Percentiles rank a stretch among this genome's conserved stretches.
Evolutionary conservation across 2,888 invertebrate genomes (phyloP).

Genomic region (Campoplex capitator): DNA sequence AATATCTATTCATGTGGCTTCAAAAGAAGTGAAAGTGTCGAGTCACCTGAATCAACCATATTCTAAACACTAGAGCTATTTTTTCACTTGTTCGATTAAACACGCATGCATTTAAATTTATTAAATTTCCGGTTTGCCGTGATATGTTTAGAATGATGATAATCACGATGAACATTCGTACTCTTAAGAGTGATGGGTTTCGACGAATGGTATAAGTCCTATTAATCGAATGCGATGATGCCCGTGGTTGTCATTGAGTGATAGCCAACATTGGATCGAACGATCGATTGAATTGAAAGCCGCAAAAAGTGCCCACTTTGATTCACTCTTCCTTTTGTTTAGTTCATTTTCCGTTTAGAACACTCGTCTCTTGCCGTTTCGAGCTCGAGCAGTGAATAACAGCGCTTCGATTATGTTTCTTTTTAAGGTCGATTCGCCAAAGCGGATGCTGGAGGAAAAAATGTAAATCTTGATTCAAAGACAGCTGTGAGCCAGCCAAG

Average conservation of each 20-base stretch:
- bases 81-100: not conserved
- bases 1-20: slow-evolving; percentile 36
- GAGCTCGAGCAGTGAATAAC: slow-evolving; percentile 13
- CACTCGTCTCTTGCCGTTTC: slow-evolving; percentile 52
- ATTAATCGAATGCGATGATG: slow-evolving; percentile 27
- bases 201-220: slow-evolving; percentile 28
- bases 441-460: slow-evolving; percentile 49
- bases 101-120: not conserved
- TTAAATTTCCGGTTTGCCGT: not conserved
- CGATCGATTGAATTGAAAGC: slow-evolving; percentile 46
- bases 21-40: not conserved
- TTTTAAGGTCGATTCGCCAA: slow-evolving; percentile 54
- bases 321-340: slow-evolving; percentile 59
- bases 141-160: not conserved
- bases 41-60: not conserved
- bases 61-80: not conserved
- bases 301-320: slow-evolving; percentile 60
- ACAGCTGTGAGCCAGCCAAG: slow-evolving; percentile 37
- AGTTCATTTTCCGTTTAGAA: slow-evolving; percentile 55
- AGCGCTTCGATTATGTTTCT: slow-evolving; percentile 61
- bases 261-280: slow-evolving; percentile 62
- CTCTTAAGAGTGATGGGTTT: not conserved
- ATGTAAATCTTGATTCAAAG: slow-evolving; percentile 36
- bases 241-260: slow-evolving; percentile 53
- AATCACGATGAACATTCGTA: not conserved